These are phyloP conservation scores for Atlantisia rogersi DNA, from an alignment of 2,113 vertebrate genomes.

Conservation along the genomic window DNA sequence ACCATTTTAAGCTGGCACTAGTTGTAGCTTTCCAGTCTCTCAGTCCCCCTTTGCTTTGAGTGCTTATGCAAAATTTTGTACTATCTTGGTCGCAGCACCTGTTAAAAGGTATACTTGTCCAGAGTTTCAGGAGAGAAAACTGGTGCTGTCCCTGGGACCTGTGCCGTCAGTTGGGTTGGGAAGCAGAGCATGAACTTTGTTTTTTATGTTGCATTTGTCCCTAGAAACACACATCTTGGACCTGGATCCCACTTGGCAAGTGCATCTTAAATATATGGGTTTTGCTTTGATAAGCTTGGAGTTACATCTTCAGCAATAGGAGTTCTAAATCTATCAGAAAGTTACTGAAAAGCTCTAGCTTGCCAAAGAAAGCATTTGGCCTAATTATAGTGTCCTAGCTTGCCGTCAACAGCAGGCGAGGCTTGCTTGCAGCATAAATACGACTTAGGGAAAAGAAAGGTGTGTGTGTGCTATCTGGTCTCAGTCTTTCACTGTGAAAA, in stretches of 20 bases:
- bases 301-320: background rate
- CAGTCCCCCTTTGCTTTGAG: background rate
- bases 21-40: background rate
- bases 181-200: background rate
- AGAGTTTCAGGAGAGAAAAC: background rate
- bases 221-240: background rate
- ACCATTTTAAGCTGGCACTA: background rate
- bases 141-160: background rate
- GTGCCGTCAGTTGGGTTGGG: background rate
- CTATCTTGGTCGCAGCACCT: rapidly evolving
- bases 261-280: background rate
- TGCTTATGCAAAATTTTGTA: background rate
- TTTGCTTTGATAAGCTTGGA: background rate
- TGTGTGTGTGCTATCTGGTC: background rate
- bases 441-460: background rate
- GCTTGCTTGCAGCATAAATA: background rate
- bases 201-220: background rate
- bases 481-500: background rate
- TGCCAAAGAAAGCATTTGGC: background rate
- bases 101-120: background rate
- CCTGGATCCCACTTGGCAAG: background rate
- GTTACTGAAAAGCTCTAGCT: background rate
- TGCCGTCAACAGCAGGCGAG: background rate
- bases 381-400: background rate
- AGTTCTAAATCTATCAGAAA: background rate